Evolutionary conservation across 2,113 vertebrate species (phyloP).

Genomic region (Urocitellus parryii): DNA sequence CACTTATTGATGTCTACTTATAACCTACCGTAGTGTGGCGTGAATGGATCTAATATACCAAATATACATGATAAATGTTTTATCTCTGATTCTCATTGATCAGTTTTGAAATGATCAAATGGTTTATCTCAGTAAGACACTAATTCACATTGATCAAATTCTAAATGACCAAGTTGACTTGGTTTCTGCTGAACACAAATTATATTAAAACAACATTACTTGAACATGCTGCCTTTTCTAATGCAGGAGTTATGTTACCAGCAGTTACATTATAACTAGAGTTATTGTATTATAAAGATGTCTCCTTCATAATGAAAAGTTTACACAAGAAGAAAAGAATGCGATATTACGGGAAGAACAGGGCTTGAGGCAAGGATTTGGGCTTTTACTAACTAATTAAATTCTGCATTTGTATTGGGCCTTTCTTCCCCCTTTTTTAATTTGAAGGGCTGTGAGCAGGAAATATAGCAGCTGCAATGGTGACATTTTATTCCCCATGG

Average conservation of each 20-base stretch:
- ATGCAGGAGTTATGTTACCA: constrained; percentile 92
- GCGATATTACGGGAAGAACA: constrained; percentile 89
- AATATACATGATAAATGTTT: constrained; percentile 84
- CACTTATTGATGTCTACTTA: constrained; percentile 74
- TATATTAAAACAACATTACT: constrained; percentile 94
- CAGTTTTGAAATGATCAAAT: constrained; percentile 89
- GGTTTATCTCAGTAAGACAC: constrained; percentile 87
- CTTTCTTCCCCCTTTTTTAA: constrained; percentile 77
- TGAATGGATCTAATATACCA: constrained; percentile 73
- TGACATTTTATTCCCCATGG: constrained; percentile 86
- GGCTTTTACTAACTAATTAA: constrained; percentile 92
- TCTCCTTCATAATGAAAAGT: constrained; percentile 93
- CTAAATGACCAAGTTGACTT: constrained; percentile 86
- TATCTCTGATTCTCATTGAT: constrained; percentile 86
- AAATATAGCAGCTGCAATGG: constrained; percentile 80
- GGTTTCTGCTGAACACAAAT: constrained; percentile 89
- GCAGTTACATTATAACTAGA: constrained; percentile 90
- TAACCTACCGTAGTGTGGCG: constrained; percentile 65
- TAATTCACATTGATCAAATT: constrained; percentile 89
- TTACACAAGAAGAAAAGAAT: constrained; percentile 90
- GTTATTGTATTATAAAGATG: constrained; percentile 93
- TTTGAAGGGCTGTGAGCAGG: constrained; percentile 84
- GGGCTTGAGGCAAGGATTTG: constrained; percentile 85
- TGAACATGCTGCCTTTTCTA: constrained; percentile 89
- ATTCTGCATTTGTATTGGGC: constrained; percentile 88